These are phyloP conservation scores for Agonum fuliginosum DNA, from an alignment of 2,888 invertebrate species.

Conservation along the genomic window DNA sequence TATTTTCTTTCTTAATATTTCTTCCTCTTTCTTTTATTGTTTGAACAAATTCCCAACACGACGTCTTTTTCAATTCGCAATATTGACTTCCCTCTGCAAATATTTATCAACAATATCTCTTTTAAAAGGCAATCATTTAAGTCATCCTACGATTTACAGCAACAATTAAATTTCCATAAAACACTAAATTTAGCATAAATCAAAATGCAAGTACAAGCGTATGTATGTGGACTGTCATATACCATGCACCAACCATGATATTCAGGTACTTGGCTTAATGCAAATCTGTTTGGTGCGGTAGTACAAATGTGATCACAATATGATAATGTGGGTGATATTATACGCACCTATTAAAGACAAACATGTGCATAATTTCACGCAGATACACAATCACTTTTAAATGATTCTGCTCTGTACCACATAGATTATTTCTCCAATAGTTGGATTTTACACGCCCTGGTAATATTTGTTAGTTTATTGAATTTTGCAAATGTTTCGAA, in stretches of 20 bases:
- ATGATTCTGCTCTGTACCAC: too few species aligned
- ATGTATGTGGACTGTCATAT: conserved; percentile 31
- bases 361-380: conserved; percentile 31
- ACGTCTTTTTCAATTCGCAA: conserved; percentile 19
- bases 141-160: conserved; percentile 14
- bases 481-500: too few species aligned
- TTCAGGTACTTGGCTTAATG: conserved; percentile 44
- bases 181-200: conserved; percentile 40
- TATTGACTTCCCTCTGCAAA: conserved; percentile 13
- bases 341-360: conserved; percentile 25
- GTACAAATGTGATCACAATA: conserved; percentile 39
- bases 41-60: conserved; percentile 23
- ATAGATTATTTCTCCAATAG: too few species aligned
- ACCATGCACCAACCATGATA: conserved; percentile 43
- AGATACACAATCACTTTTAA: too few species aligned
- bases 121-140: conserved; percentile 14
- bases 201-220: conserved; percentile 37
- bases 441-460: too few species aligned
- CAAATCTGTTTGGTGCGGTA: conserved; percentile 26
- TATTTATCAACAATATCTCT: conserved; percentile 5
- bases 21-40: not conserved
- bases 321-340: conserved; percentile 27
- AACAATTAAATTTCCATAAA: conserved; percentile 45
- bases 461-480: too few species aligned
- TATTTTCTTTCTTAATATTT: conserved; percentile 11